Base-by-base conservation (phyloP, 2,888 invertebrate genomes). In the Cryptophagus acutangulus region DNA sequence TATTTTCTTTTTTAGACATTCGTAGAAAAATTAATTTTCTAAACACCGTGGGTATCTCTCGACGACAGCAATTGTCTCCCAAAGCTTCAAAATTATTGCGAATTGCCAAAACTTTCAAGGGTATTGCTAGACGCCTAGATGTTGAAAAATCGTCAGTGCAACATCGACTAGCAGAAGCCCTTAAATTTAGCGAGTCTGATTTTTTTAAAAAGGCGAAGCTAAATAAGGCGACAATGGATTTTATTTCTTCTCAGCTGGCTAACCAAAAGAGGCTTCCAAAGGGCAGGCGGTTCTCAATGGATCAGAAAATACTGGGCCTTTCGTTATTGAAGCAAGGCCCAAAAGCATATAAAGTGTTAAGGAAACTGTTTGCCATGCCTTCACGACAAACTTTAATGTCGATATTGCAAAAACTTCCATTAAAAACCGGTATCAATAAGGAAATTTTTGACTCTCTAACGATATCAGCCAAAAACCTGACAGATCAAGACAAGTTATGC, bases 321-420 rank as follows among this genome's bases (percentile, higher is more conserved):
- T 9, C 36, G 2, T 20, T 43, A 14, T 9, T 28, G 3, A 45
- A 41, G 16, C 28, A 33, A 12, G 35, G 38, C 34, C 14, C 16
- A 8, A 25, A 16, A 18, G 18, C 24, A 9, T 42, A 45, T 26
- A 17, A 29, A 5, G 13, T 36, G 10, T 25, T 38, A 10, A 30
- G 26, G 10, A 41, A 38, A 38, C 13, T 45, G 12, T 45, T 45
- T 39, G 17, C 20, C 5, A 16, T 42, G 6, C 45, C 41, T 33
- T 33, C 29, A 9, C 2, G 38, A 6, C 38, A 25, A 42, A 42
- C 42, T n/a, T 6, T 33, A n/a, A 34, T 34, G 34, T 10, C 34
- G 10, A 2, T 34, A 17, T 15, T 34, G 3, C 17, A 18, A 10
- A 34, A 18, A 3, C 5, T 34, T 2, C 34, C 34, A 10, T 13